Evolutionary conservation across 2,888 invertebrate species (phyloP).

Genomic region (Stenurella melanura): DNA sequence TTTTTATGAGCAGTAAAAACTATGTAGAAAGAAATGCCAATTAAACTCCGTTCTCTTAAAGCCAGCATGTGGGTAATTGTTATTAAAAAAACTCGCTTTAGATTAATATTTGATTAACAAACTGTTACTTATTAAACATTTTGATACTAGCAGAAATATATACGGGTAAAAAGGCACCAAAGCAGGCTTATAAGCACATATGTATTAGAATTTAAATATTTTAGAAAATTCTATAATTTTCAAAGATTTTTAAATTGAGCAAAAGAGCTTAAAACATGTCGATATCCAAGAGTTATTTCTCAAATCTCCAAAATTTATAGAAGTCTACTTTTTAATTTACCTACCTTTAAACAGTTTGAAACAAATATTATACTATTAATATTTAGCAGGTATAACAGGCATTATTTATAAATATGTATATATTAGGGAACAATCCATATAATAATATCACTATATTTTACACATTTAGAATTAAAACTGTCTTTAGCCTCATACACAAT

Average conservation of each 20-base stretch:
- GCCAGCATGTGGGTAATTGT: no score
- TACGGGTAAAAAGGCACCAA: constrained; percentile 43
- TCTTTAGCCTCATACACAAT: constrained; percentile 9
- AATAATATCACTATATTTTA: constrained; percentile 43
- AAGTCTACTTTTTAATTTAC: constrained; percentile 15
- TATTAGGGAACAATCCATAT: constrained; percentile 36
- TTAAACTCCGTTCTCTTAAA: no score
- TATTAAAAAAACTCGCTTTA: neutral
- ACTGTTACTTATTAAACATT: neutral
- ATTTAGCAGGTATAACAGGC: constrained; percentile 34
- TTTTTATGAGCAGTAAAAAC: no score
- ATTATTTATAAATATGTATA: constrained; percentile 15
- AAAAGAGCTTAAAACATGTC: neutral
- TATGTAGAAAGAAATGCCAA: no score
- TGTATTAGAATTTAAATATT: constrained; percentile 14
- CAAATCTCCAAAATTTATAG: constrained; percentile 14
- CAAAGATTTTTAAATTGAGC: constrained; percentile 22
- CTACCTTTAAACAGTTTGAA: constrained; percentile 18
- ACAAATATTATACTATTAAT: constrained; percentile 16
- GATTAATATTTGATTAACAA: neutral
- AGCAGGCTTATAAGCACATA: constrained; percentile 44
- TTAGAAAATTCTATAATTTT: constrained; percentile 1
- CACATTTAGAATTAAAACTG: constrained; percentile 37
- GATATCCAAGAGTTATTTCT: neutral
- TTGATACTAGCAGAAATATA: constrained; percentile 12